Conservation (phyloP, 2,888 invertebrate genomes). For the Lasioglossum vierecki region DNA sequence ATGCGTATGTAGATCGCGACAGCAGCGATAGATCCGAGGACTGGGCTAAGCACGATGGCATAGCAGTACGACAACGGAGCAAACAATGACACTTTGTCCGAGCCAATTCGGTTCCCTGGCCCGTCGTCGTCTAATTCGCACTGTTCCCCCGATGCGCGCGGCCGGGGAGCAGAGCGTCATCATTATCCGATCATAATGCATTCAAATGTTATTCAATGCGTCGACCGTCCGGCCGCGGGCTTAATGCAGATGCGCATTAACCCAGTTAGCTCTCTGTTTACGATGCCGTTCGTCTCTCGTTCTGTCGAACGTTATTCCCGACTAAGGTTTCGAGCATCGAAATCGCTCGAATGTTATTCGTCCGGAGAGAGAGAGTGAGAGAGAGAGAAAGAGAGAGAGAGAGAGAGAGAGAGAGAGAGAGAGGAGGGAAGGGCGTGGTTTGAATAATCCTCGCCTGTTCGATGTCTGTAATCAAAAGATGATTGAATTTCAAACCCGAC, state of each 20-base stretch:
- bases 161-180: background rate
- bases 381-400: too few species aligned
- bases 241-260: constrained; percentile 32
- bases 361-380: too few species aligned
- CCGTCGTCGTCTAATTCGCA: background rate
- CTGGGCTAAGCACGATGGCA: background rate
- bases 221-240: background rate
- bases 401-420: background rate
- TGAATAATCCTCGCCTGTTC: background rate
- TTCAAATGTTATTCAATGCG: constrained; percentile 33
- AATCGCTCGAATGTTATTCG: background rate
- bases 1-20: background rate
- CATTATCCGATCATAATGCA: constrained; percentile 21
- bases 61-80: background rate
- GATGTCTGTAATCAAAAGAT: background rate
- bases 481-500: constrained; percentile 7
- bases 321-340: background rate
- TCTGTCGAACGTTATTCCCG: background rate
- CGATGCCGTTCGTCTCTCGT: background rate
- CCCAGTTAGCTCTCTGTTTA: constrained; percentile 29
- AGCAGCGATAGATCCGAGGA: background rate
- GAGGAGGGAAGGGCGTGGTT: background rate
- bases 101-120: background rate
- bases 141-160: background rate
- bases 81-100: background rate